A percentile compares a stretch with the other conserved stretches of the same genome.
Evolutionary conservation across 2,113 vertebrate genomes (phyloP).

Genomic region (Rhipidura dahli): DNA sequence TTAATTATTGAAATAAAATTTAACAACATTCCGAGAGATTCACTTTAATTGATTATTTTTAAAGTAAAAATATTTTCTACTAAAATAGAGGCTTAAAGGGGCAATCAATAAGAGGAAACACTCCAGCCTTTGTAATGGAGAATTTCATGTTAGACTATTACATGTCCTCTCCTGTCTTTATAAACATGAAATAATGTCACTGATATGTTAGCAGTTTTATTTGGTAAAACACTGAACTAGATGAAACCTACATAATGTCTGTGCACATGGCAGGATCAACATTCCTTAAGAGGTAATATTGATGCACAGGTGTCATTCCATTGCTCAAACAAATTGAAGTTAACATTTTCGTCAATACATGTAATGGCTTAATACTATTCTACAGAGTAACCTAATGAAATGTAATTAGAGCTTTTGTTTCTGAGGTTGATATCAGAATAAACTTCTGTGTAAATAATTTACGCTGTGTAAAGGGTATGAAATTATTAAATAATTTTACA

Average conservation of each 20-base stretch:
- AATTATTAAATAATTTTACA: not conserved
- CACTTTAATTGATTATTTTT: not conserved
- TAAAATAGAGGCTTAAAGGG: not conserved
- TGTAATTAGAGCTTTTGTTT: not conserved
- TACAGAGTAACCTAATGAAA: not conserved
- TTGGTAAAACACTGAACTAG: not conserved
- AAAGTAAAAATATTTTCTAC: not conserved
- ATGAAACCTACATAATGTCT: not conserved
- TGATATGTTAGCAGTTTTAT: not conserved
- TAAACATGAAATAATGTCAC: not conserved
- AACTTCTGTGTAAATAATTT: not conserved
- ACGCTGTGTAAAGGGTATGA: not conserved
- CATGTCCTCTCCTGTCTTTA: not conserved
- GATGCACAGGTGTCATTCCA: not conserved
- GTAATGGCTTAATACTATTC: not conserved
- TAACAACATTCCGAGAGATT: not conserved
- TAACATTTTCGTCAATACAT: not conserved
- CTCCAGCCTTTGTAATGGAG: not conserved
- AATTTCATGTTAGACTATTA: not conserved
- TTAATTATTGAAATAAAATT: not conserved
- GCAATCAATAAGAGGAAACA: not conserved
- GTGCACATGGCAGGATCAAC: not conserved
- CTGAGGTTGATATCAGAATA: not conserved
- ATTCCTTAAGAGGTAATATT: not conserved
- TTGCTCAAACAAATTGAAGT: not conserved